Conservation (phyloP, 37 sponge, comb jelly and placozoan species). For the Aphrocallistes beatrix region DNA sequence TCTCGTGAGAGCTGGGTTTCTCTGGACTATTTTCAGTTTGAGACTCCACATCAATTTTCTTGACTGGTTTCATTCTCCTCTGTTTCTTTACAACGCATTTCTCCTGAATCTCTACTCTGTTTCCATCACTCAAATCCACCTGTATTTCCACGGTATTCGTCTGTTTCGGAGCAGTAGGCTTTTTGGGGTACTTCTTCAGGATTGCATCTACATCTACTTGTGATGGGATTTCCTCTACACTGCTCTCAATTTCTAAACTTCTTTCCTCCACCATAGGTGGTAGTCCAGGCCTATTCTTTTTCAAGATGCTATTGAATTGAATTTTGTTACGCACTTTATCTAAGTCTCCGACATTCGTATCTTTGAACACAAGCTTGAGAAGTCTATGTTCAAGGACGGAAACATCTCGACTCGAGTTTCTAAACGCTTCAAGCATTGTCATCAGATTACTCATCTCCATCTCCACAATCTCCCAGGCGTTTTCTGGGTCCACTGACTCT, state of each 20-base stretch:
- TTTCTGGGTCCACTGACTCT: background rate
- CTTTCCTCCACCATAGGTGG: background rate
- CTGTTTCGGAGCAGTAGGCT: background rate
- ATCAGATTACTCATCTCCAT: background rate
- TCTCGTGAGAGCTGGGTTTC: background rate
- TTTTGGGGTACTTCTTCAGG: background rate
- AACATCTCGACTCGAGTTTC: background rate
- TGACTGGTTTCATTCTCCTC: background rate
- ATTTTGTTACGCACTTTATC: background rate
- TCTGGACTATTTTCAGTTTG: background rate
- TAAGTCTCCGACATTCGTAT: background rate
- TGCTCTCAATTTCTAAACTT: background rate
- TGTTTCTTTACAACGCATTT: background rate
- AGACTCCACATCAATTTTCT: background rate
- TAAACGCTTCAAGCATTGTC: background rate
- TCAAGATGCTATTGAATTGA: background rate
- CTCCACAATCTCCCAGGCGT: background rate
- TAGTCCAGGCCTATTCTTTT: background rate
- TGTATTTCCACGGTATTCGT: background rate
- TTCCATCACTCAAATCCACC: background rate
- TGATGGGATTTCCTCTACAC: background rate
- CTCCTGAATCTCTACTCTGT: background rate
- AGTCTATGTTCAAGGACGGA: background rate
- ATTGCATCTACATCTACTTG: background rate
- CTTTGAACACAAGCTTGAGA: conserved; percentile 3